Base-by-base conservation (phyloP, 2,113 vertebrate species). In the Vulpes lagopus region DNA sequence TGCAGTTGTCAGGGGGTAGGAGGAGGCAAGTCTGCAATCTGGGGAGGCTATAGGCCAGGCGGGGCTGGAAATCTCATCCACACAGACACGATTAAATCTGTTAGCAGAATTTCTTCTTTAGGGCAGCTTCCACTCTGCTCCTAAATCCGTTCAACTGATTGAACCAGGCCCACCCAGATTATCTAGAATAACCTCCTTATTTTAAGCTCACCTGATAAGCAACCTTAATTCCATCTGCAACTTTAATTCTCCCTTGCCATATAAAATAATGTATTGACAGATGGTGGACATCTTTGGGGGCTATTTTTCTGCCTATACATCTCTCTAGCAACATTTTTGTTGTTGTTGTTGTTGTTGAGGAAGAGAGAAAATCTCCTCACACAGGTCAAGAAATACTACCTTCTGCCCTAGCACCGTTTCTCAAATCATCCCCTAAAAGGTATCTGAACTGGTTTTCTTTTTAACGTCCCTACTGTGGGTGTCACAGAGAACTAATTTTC, bases 1-100 rank as follows among this genome's bases (percentile, higher is more conserved):
- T 69, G 2, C 0, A 0, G 3, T 25, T 89, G 4, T 30, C 43
- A 5, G 43, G 25, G 10, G 30, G 43, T 53, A 2, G 7, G 8
- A 23, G 32, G 30, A 8, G 30, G 55, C 35, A 83, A 59, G 73
- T 43, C 27, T 57, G 76, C 78, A 60, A 59, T n/a, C 53, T 71
- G 1, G 43, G 1, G 30, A 2, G 20, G 10, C 59, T 27, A 7
- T 78, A 12, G 9, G 6, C 3, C 12, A 43, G 55, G 16, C 23
- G 2, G 19, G n/a, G 55, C 38, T 69, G 67, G 17, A 49, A 38
- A 53, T 35, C 38, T 84, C 16, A n/a, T 59, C 43, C 30, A 16
- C 1, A 20, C 1, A 16, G 22, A 22, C 30, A 64, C 0, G 2
- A 32, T 27, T n/a, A 22, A 19, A 65, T 49, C 38, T 71, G 81